Evolutionary conservation across 2,113 vertebrate species (phyloP).

Genomic region (Eulacestoma nigropectus): DNA sequence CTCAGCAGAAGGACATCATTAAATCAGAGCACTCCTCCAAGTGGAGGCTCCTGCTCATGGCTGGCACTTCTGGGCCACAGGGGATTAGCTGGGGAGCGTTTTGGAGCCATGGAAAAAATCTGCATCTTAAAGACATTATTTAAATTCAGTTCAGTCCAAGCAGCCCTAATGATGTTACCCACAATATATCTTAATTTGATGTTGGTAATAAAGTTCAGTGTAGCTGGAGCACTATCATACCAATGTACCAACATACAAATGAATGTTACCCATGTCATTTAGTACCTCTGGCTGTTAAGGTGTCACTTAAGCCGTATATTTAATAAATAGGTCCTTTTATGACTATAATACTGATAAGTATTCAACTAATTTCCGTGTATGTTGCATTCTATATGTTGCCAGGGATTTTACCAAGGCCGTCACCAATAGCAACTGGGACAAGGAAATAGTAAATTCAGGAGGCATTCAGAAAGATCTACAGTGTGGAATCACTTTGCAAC

Average conservation of each 20-base stretch:
- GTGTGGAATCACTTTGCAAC: constrained; percentile 23
- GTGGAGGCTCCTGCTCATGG: background rate
- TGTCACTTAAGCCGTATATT: constrained; percentile 60
- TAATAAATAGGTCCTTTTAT: constrained; percentile 66
- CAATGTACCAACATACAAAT: constrained; percentile 48
- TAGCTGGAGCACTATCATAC: background rate
- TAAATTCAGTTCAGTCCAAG: constrained; percentile 55
- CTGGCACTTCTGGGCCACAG: background rate
- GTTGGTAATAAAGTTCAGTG: constrained; percentile 60
- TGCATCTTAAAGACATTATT: constrained; percentile 48
- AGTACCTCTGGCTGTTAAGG: constrained; percentile 50
- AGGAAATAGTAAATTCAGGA: constrained; percentile 58
- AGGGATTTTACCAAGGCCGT: constrained; percentile 58
- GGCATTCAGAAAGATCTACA: constrained; percentile 44
- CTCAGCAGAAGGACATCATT: background rate
- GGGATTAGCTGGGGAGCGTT: background rate
- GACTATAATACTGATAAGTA: constrained; percentile 47
- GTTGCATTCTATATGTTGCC: constrained; percentile 61
- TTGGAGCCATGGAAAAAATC: background rate
- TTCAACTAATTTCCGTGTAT: constrained; percentile 61
- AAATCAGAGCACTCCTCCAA: background rate
- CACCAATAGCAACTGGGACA: constrained; percentile 61
- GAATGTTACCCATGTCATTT: constrained; percentile 51
- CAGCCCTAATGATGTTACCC: constrained; percentile 43
- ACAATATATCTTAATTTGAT: constrained; percentile 69